Evolutionary conservation across 1,140 invertebrate genomes (phyloP), one percentile per base, ranked within the genome.

Genomic region (Bradysia coprophila): DNA sequence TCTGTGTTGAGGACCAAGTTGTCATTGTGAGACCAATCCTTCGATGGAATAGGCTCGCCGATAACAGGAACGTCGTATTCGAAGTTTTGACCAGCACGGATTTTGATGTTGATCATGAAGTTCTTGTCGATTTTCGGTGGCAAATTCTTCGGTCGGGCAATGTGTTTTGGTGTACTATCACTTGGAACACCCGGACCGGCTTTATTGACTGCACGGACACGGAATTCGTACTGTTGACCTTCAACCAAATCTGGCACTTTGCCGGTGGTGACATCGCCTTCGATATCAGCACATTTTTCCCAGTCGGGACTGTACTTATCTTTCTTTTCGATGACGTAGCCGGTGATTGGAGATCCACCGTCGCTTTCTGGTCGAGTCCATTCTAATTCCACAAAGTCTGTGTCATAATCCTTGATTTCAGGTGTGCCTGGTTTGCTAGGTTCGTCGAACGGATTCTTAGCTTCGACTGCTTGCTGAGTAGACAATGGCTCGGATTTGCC

Each of bases 371-470:
- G 94, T 47, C 78, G 71, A 38, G 72, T 72, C 93, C 94, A 98
- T 63, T 85, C 75, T n/a, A 98, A 69, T 52, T 94, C 84, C n/a
- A 95, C 91, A 51, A 85, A 92, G 61, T 94, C 81, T 46, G 69
- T 76, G 53, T 95, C 90, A 59, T 88, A 97, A 61, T 98, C 93
- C 44, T 73, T 75, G 51, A 98, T 81, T 46, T 79, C 76, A 3
- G 91, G 90, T 5, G 76, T 81, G 20, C 87, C 82, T n/a, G 89
- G 86, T 54, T 86, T 81, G 40, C 78, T 76, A 24, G 87, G 83
- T 41, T 78, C 70, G 59, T 88, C 90, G 64, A 86, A 98, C 37
- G 94, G 94, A 84, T 98, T 96, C 61, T 97, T 98, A 34, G 95
- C 95, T 62, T 94, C 80, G 47, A 86, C 89, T n/a, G 83, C 72